These are phyloP conservation scores for Percina caprodes DNA, from an alignment of 2,113 vertebrate species.

Conservation along the genomic window DNA sequence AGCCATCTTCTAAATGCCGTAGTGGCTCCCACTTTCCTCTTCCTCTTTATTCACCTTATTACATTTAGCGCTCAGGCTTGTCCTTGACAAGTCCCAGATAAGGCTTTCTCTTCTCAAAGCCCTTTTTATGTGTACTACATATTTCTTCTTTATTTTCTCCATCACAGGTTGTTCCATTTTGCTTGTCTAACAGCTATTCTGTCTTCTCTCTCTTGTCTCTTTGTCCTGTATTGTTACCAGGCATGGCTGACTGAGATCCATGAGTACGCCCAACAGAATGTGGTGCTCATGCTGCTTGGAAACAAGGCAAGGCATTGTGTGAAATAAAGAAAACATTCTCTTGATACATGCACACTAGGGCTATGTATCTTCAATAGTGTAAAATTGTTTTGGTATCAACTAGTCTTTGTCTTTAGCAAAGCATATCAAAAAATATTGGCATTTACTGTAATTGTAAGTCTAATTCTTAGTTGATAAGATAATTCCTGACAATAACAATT, in stretches of 20 bases:
- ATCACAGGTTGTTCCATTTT: not conserved
- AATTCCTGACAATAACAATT: not conserved
- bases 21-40: not conserved
- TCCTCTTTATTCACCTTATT: constrained; percentile 31
- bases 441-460: not conserved
- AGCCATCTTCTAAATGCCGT: constrained; percentile 25
- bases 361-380: not conserved
- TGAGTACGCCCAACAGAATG: constrained; percentile 90
- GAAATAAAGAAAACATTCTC: not conserved
- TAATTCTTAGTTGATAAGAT: not conserved
- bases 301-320: constrained; percentile 89
- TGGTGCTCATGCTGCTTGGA: constrained; percentile 94
- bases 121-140: constrained; percentile 10
- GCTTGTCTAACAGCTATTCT: constrained; percentile 1
- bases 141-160: constrained; percentile 12
- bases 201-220: constrained; percentile 19
- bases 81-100: constrained; percentile 44
- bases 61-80: constrained; percentile 37
- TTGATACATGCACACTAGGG: not conserved
- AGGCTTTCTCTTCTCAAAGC: constrained; percentile 21
- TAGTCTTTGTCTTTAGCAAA: not conserved
- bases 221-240: constrained; percentile 74
- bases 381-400: not conserved
- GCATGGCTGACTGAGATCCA: constrained; percentile 96
- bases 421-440: not conserved